Evolutionary conservation across 2,113 vertebrate genomes (phyloP).

Genomic region (Lepus americanus): DNA sequence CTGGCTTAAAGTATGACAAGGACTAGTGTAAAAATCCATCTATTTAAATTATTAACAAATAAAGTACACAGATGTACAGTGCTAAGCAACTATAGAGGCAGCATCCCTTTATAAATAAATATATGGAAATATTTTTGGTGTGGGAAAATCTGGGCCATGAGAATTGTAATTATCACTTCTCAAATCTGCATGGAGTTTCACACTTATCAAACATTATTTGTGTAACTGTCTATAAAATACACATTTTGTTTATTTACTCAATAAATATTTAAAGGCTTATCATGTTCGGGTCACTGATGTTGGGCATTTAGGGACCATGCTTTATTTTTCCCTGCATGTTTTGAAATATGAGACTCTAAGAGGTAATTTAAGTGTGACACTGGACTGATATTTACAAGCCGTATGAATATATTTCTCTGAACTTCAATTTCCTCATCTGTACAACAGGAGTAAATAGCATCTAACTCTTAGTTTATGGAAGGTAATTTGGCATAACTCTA

Average conservation of each 20-base stretch:
- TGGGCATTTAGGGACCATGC: neutral
- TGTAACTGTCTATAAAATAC: neutral
- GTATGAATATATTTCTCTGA: neutral
- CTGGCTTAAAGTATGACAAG: neutral
- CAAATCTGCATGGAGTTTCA: neutral
- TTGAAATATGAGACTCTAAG: neutral
- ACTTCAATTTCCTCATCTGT: neutral
- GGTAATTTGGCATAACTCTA: neutral
- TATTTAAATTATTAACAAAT: neutral
- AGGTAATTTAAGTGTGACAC: neutral
- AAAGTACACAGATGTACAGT: neutral
- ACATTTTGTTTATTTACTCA: conserved; percentile 18
- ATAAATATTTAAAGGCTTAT: conserved; percentile 36
- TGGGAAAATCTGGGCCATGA: neutral
- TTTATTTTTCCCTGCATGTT: neutral
- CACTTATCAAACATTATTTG: neutral
- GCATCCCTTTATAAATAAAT: conserved; percentile 39
- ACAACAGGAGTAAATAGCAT: neutral
- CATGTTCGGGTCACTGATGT: neutral
- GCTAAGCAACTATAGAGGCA: conserved; percentile 1
- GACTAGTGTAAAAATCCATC: conserved; percentile 10
- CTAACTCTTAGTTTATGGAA: neutral
- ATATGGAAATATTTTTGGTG: conserved; percentile 27
- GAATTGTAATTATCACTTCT: neutral
- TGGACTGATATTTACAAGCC: neutral